Evolutionary conservation across 2,888 invertebrate genomes (phyloP), one percentile per base, ranked within the genome.

Genomic region (Amphimallon solstitiale): DNA sequence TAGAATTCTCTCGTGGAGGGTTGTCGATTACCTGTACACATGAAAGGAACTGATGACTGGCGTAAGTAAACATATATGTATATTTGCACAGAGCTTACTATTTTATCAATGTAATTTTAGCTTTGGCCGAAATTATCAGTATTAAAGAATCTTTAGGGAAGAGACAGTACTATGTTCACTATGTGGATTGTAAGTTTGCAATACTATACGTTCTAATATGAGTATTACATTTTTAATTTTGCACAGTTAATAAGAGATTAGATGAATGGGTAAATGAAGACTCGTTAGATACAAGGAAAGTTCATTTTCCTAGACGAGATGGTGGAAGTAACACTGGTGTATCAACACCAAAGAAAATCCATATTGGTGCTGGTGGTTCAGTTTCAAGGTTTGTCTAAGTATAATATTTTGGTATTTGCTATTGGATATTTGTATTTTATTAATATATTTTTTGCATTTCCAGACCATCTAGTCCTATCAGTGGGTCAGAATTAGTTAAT

Each of bases 221-320:
- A 15, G 12, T 38, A 43, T 34, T 2, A 37, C 14, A 14, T 29
- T 14, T 43, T 10, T 10, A 10, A 51, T 35, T 5, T 34, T 34
- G 43, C 51, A 23, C 80, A 97, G 97, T 95, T 82, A 98, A 98
- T 84, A 98, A 98, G 85, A 89, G 99, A 51, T 85, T 99, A 78
- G 99, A 99, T 79, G 99, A 98, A 85, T 99, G 99, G 99, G 97
- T 99, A 5, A 89, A 90, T 0, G 95, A 96, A 83, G 95, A 97
- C 75, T 90, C 94, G 80, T 85, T 99, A 80, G 96, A 99, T 79
- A 91, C 96, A 12, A 85, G 93, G 63, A 95, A 96, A 83, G 93
- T 98, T 23, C 95, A 96, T 80, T 94, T 94, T 80, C 97, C 98
- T 0, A 84, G 92, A 34, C 85, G 90, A 73, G 93, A 94, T 84